A percentile compares a stretch with the other conserved stretches of the same genome.
phyloP scores from a whole-genome alignment of 2,113 vertebrate species.

The Corythoichthys intestinalis region DNA sequence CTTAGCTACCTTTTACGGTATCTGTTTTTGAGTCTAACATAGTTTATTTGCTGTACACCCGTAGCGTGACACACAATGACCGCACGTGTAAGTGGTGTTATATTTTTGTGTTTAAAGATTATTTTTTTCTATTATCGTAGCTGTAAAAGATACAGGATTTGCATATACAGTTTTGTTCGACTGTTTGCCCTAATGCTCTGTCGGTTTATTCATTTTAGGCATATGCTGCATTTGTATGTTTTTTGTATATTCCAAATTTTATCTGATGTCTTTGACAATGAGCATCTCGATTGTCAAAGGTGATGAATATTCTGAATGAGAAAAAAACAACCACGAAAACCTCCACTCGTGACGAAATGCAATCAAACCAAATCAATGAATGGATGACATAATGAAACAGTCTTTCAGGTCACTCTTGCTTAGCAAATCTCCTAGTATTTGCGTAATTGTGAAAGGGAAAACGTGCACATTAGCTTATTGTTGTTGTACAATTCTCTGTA shows the following conservation, averaged over 20 bases:
- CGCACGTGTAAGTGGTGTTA: no score
- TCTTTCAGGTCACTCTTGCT: neutral
- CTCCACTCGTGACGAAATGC: neutral
- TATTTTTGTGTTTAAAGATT: no score
- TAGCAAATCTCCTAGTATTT: neutral
- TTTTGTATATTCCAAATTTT: neutral
- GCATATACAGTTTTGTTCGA: no score
- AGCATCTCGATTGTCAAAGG: neutral
- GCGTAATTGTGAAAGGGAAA: neutral
- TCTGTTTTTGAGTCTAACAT: no score
- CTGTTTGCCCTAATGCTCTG: neutral
- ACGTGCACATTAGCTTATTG: constrained; percentile 12
- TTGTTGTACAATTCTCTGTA: neutral
- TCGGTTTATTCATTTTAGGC: neutral
- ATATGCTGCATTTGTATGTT: neutral
- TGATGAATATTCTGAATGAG: neutral
- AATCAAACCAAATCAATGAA: neutral
- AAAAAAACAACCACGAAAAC: neutral
- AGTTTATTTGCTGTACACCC: no score
- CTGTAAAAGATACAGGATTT: no score
- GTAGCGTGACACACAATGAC: no score
- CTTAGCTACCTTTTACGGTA: no score
- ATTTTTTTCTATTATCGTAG: no score
- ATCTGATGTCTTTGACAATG: neutral
- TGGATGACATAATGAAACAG: neutral